phyloP scores from a whole-genome alignment of 2,888 invertebrate species.

The Drosophila maculinotata region DNA sequence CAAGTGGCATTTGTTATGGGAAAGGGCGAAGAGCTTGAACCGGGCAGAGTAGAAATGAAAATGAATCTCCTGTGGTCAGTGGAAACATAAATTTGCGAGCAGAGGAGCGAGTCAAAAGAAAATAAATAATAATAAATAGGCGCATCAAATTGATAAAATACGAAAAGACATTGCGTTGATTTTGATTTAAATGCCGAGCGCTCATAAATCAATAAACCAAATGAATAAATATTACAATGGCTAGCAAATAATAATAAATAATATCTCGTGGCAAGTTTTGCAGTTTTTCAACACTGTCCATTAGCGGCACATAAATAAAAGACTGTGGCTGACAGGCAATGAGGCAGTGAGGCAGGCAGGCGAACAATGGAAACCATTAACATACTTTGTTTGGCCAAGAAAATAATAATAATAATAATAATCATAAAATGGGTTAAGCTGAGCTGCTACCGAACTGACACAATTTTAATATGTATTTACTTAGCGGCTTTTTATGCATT shows the following conservation, averaged over 20 bases:
- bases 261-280: constrained; percentile 62
- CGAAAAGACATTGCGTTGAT: constrained; percentile 59
- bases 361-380: constrained; percentile 63
- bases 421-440: constrained; percentile 69
- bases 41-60: constrained; percentile 64
- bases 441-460: constrained; percentile 49
- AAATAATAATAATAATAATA: constrained; percentile 60
- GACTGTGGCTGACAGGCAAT: constrained; percentile 24
- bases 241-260: constrained; percentile 61
- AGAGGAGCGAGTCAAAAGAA: constrained; percentile 42
- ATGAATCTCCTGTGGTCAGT: constrained; percentile 76
- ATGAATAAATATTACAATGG: constrained; percentile 71
- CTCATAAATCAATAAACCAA: constrained; percentile 74
- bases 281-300: constrained; percentile 63
- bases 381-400: constrained; percentile 66
- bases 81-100: constrained; percentile 60
- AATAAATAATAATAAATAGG: constrained; percentile 74
- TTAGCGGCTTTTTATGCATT: constrained; percentile 70
- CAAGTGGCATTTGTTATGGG: constrained; percentile 61
- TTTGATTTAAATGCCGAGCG: constrained; percentile 68
- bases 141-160: constrained; percentile 78
- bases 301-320: constrained; percentile 73
- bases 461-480: constrained; percentile 74
- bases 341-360: background rate
- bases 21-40: background rate